These are phyloP conservation scores for Oncorhynchus kisutch DNA, from an alignment of 2,113 vertebrate species.

Conservation along the genomic window DNA sequence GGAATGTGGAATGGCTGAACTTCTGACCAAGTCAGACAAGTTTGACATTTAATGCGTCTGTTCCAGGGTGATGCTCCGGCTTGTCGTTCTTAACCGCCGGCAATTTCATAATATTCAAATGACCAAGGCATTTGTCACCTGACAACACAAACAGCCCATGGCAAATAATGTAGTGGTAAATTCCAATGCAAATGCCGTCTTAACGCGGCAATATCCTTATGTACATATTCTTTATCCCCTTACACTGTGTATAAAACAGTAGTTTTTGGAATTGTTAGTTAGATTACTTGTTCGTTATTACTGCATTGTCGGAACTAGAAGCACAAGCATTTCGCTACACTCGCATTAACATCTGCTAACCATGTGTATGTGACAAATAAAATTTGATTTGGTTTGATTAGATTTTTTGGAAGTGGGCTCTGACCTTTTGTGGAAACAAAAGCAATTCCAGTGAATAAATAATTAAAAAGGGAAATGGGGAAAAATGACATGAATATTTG, in stretches of 20 bases:
- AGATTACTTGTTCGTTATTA: too few relatives aligned
- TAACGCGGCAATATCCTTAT: too few relatives aligned
- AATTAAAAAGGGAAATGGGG: neutral
- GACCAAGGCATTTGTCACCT: constrained; percentile 33
- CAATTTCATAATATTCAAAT: constrained; percentile 36
- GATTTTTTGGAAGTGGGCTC: neutral
- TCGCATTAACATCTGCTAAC: too few relatives aligned
- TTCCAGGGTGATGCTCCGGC: constrained; percentile 53
- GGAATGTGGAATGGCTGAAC: constrained; percentile 83
- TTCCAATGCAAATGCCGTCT: constrained; percentile 5
- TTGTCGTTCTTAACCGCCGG: constrained; percentile 7
- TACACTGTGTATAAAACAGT: too few relatives aligned
- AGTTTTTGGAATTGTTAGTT: too few relatives aligned
- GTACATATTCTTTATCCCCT: too few relatives aligned
- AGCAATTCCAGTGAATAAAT: neutral
- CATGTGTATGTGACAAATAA: too few relatives aligned
- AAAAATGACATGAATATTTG: neutral
- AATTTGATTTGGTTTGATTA: too few relatives aligned
- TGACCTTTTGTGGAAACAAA: neutral
- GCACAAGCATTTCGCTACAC: too few relatives aligned
- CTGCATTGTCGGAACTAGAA: too few relatives aligned
- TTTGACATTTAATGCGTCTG: constrained; percentile 59
- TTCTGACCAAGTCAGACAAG: constrained; percentile 79
- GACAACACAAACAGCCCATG: neutral
- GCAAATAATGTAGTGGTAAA: neutral